A percentile compares a stretch with the other conserved stretches of the same genome.
phyloP scores from a whole-genome alignment of 92 coral and sea anemone genomes.

The Palythoa heliodiscus region DNA sequence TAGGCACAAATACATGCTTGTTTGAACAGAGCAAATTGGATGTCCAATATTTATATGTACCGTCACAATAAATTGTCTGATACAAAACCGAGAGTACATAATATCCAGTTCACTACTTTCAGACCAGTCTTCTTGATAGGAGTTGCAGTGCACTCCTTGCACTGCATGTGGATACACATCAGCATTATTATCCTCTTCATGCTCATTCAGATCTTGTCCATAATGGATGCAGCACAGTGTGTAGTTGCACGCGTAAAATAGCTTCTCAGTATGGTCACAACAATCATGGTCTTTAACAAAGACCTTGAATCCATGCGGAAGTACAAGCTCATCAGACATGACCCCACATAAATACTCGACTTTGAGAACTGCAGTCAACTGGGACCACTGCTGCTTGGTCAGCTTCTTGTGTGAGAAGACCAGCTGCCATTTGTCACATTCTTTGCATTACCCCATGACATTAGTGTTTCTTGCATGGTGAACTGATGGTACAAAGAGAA shows the following conservation, averaged over 20 bases:
- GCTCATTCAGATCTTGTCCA: slow-evolving; percentile 17
- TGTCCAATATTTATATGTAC: background rate
- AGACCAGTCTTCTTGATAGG: background rate
- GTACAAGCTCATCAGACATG: slow-evolving; percentile 16
- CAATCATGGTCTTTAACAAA: slow-evolving; percentile 29
- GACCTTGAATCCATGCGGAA: slow-evolving; percentile 11
- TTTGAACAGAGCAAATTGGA: slow-evolving; percentile 14
- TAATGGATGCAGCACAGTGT: slow-evolving; percentile 17
- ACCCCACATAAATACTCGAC: slow-evolving; percentile 44
- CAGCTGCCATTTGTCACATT: slow-evolving; percentile 57
- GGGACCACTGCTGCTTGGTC: slow-evolving; percentile 37
- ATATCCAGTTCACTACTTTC: background rate
- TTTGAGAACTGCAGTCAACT: slow-evolving; percentile 43
- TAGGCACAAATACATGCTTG: background rate
- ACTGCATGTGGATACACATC: slow-evolving; percentile 33
- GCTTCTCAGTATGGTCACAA: slow-evolving; percentile 4
- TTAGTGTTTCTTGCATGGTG: slow-evolving; percentile 47
- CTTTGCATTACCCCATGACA: slow-evolving; percentile 42
- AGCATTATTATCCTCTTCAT: background rate
- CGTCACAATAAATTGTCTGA: background rate
- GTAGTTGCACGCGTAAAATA: slow-evolving; percentile 1
- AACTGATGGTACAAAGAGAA: slow-evolving; percentile 46
- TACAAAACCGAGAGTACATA: slow-evolving; percentile 10
- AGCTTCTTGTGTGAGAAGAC: slow-evolving; percentile 53
- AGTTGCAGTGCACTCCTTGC: slow-evolving; percentile 3